phyloP scores from a whole-genome alignment of 1,140 invertebrate species.

The Chionoecetes opilio region DNA sequence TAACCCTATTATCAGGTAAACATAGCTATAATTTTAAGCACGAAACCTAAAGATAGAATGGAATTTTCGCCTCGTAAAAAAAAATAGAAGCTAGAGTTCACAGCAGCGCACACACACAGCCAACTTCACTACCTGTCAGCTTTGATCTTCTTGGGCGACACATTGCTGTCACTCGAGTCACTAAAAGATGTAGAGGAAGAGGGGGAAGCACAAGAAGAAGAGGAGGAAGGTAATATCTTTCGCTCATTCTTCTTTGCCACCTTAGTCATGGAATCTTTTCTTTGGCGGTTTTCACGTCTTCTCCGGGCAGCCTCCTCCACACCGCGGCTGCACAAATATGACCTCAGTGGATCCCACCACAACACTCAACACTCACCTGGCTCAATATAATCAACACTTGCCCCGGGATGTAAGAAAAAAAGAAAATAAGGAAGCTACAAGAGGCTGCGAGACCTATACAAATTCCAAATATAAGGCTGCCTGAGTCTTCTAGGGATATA shows the following conservation, averaged over 20 bases:
- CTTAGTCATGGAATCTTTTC: constrained; percentile 47
- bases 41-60: no score
- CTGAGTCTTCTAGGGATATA: no score
- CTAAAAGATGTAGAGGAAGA: constrained; percentile 74
- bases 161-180: constrained; percentile 75
- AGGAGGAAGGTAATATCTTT: constrained; percentile 69
- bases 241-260: constrained; percentile 55
- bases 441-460: no score
- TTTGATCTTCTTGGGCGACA: constrained; percentile 69
- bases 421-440: no score
- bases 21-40: no score
- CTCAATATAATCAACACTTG: no score
- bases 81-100: not conserved
- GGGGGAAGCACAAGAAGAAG: constrained; percentile 59
- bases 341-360: not conserved
- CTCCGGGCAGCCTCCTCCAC: constrained; percentile 56
- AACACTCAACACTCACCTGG: not conserved
- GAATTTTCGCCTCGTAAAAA: not conserved
- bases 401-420: no score
- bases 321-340: constrained; percentile 50
- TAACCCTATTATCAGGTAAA: no score
- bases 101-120: constrained; percentile 41
- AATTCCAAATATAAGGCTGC: no score
- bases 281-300: not conserved
- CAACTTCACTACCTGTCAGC: constrained; percentile 63